These are phyloP conservation scores for Betta splendens DNA, from an alignment of 2,797 vertebrate species.

Conservation along the genomic window DNA sequence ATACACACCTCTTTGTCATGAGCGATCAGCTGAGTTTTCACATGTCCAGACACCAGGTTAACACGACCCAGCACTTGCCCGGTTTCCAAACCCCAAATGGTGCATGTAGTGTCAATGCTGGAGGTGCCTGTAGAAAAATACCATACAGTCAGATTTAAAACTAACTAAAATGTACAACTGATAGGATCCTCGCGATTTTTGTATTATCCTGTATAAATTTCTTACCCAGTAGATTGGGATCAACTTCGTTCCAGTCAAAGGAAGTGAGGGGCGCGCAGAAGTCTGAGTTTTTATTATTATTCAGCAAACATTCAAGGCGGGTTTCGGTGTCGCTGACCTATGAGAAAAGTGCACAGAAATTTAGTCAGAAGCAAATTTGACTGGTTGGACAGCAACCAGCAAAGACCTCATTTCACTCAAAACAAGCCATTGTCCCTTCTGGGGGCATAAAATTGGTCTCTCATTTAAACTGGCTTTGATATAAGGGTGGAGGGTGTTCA, in stretches of 20 bases:
- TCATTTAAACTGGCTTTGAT: no score
- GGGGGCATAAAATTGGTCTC: no score
- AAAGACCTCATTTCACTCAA: no score
- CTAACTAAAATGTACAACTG: background rate
- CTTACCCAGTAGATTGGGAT: constrained; percentile 96
- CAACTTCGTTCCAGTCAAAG: constrained; percentile 99
- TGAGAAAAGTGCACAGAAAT: constrained; percentile 3
- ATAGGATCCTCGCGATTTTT: fast-evolving
- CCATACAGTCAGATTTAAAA: background rate
- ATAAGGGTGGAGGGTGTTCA: no score
- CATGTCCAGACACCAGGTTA: constrained; percentile 96
- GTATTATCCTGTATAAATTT: background rate
- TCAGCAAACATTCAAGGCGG: constrained; percentile 95
- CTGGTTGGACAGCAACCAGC: no score
- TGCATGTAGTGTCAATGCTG: constrained; percentile 98
- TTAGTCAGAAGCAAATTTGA: no score
- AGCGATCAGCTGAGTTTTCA: constrained; percentile 98
- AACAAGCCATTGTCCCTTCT: no score
- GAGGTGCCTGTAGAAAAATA: constrained; percentile 86
- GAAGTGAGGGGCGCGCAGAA: constrained; percentile 98
- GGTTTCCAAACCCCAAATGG: constrained; percentile 98
- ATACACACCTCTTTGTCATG: constrained; percentile 98
- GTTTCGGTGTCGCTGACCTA: constrained; percentile 98
- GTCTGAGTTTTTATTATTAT: constrained; percentile 99
- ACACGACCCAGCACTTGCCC: constrained; percentile 96